Conservation (phyloP, 1,140 invertebrate genomes). For the Dreissena polymorpha region DNA sequence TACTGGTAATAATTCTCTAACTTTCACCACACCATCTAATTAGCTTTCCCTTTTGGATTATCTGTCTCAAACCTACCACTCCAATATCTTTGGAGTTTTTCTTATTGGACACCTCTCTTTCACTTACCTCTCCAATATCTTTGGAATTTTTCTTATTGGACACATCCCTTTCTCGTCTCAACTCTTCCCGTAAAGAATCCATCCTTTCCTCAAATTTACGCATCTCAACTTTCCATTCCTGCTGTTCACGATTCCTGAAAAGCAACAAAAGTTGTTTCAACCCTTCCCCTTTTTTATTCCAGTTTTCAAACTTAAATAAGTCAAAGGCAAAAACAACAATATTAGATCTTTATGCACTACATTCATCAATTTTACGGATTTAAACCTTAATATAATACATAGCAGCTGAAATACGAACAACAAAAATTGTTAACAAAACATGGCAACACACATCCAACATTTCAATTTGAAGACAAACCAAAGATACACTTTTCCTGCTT, state of each 20-base stretch:
- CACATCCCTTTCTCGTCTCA: constrained; percentile 73
- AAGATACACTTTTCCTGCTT: not conserved
- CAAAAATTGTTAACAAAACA: too few relatives aligned
- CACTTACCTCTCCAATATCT: constrained; percentile 72
- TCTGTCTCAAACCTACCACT: constrained; percentile 60
- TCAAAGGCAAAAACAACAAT: too few relatives aligned
- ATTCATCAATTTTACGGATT: too few relatives aligned
- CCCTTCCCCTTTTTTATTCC: constrained; percentile 68
- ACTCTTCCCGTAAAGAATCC: constrained; percentile 67
- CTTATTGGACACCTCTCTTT: too few relatives aligned
- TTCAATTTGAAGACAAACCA: not conserved
- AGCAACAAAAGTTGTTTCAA: constrained; percentile 12
- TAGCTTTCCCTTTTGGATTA: too few relatives aligned
- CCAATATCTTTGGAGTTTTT: constrained; percentile 69
- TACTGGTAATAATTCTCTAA: too few relatives aligned
- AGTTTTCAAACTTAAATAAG: too few relatives aligned
- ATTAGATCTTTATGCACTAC: too few relatives aligned
- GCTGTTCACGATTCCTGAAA: constrained; percentile 68
- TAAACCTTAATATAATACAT: too few relatives aligned
- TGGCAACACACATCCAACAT: too few relatives aligned
- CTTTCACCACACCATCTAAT: too few relatives aligned
- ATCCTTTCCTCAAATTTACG: constrained; percentile 70
- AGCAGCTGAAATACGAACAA: too few relatives aligned
- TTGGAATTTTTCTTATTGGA: constrained; percentile 68
- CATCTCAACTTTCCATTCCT: constrained; percentile 70